Conservation (phyloP, 2,797 vertebrate species). For the Galaxias olidus region DNA sequence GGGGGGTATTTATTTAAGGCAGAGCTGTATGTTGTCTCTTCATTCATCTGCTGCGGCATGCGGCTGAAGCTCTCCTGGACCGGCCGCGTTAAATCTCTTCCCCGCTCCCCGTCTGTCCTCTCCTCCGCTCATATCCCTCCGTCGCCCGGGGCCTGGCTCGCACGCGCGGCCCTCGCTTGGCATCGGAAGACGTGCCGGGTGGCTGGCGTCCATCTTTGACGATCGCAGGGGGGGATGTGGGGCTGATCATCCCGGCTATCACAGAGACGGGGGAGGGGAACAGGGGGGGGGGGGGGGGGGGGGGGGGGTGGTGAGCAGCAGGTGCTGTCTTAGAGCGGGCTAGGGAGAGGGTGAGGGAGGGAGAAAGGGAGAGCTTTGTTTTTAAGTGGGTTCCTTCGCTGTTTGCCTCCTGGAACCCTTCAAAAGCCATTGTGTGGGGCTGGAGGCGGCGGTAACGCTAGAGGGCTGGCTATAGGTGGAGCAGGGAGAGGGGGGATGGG, state of each 20-base stretch:
- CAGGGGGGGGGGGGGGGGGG: slow-evolving; percentile 14
- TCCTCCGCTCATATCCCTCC: not conserved
- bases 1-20: too few species aligned
- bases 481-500: not conserved
- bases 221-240: slow-evolving; percentile 28
- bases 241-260: not conserved
- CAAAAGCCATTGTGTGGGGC: slow-evolving; percentile 36
- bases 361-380: slow-evolving; percentile 7
- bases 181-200: slow-evolving; percentile 46
- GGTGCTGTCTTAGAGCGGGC: slow-evolving; percentile 23
- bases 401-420: slow-evolving; percentile 26
- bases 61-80: too few species aligned
- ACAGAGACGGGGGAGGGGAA: slow-evolving; percentile 13
- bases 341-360: not conserved
- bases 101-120: too few species aligned
- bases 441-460: slow-evolving; percentile 30
- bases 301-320: slow-evolving; percentile 27
- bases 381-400: slow-evolving; percentile 38
- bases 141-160: too few species aligned
- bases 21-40: too few species aligned
- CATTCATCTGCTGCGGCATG: too few species aligned
- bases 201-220: slow-evolving; percentile 38
- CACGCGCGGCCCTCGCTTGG: slow-evolving; percentile 17
- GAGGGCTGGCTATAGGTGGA: slow-evolving; percentile 5
- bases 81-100: too few species aligned